A percentile compares a stretch with the other conserved stretches of the same genome.
Evolutionary conservation across 1,140 invertebrate species (phyloP).

Genomic region (Yoshiicerus persimilis): DNA sequence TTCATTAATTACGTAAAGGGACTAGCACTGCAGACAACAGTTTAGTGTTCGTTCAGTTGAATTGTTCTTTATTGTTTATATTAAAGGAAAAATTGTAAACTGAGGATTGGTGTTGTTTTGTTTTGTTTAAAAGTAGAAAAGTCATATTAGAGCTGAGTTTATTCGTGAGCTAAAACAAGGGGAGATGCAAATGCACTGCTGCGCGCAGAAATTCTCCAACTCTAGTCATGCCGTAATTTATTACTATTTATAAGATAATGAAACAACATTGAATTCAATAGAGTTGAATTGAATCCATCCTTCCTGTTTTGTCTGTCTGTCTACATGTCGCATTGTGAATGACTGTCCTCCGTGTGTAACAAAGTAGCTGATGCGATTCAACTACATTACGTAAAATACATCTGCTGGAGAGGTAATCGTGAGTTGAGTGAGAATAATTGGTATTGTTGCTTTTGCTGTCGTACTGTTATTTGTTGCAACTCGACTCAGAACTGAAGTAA

Average conservation of each 20-base stretch:
- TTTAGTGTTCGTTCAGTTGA: too few relatives aligned
- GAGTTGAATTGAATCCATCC: slow-evolving; percentile 2
- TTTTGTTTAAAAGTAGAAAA: background rate
- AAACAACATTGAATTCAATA: background rate
- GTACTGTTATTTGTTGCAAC: background rate
- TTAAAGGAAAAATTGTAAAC: too few relatives aligned
- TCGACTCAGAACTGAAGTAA: too few relatives aligned
- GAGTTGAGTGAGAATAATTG: background rate
- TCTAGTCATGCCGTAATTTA: background rate
- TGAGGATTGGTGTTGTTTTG: background rate
- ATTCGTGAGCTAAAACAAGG: background rate
- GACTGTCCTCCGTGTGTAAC: background rate
- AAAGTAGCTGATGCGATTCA: background rate
- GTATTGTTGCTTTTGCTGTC: background rate
- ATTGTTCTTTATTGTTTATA: too few relatives aligned
- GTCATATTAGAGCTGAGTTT: background rate
- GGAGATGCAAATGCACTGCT: background rate
- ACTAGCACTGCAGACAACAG: background rate
- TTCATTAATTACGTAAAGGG: too few relatives aligned
- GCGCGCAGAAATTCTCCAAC: background rate
- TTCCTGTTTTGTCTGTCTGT: background rate
- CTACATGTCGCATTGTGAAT: background rate
- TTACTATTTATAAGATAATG: background rate
- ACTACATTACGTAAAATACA: background rate
- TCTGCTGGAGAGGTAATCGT: background rate